A percentile compares a stretch with the other conserved stretches of the same genome.
These are phyloP conservation scores for Bos indicus DNA, from an alignment of 2,113 vertebrate genomes.

Conservation along the genomic window DNA sequence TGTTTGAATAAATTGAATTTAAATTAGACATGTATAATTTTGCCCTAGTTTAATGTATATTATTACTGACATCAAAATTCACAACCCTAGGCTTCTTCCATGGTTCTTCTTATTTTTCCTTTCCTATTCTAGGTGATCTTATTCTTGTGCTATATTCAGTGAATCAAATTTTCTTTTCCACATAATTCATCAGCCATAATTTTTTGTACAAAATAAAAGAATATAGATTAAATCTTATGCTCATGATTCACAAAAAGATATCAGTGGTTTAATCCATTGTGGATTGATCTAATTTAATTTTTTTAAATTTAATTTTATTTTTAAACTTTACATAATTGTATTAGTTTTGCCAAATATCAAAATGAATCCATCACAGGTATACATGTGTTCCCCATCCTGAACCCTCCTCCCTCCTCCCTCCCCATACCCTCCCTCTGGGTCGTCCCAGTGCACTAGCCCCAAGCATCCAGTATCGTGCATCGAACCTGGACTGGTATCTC, in stretches of 20 bases:
- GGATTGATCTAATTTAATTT: not conserved
- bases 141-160: not conserved
- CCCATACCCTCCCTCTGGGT: no score
- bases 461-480: no score
- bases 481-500: no score
- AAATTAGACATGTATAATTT: not conserved
- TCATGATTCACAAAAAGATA: not conserved
- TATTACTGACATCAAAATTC: not conserved
- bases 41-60: not conserved
- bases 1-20: not conserved
- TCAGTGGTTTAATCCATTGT: not conserved
- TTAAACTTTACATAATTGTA: no score
- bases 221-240: not conserved
- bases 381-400: no score
- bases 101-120: not conserved
- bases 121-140: not conserved
- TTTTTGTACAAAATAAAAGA: not conserved
- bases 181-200: not conserved
- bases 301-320: not conserved
- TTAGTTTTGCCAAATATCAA: no score
- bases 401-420: no score
- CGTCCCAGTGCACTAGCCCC: no score
- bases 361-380: no score
- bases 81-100: not conserved
- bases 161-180: not conserved